These are phyloP conservation scores for Vulpes lagopus DNA, from an alignment of 2,113 vertebrate genomes.

Conservation along the genomic window DNA sequence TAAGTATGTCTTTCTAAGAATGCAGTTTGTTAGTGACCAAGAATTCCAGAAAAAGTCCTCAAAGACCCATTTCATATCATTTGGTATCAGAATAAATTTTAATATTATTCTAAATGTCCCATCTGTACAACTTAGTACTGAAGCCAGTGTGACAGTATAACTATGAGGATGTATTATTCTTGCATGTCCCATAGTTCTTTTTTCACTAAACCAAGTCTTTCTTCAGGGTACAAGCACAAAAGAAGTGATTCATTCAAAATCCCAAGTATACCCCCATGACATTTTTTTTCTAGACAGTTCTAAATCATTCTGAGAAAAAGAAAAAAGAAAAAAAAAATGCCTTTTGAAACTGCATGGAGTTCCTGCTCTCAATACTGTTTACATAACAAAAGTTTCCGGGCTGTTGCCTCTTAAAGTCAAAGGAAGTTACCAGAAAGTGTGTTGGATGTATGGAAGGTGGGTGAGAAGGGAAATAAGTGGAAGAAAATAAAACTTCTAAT, in stretches of 20 bases:
- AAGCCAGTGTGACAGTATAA: neutral
- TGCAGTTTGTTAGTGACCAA: neutral
- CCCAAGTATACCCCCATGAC: neutral
- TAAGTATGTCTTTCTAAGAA: neutral
- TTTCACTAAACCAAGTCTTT: neutral
- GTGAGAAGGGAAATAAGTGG: no score
- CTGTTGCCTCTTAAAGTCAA: neutral
- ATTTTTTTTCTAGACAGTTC: neutral
- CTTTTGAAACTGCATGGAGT: neutral
- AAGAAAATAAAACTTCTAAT: neutral
- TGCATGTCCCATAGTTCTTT: neutral
- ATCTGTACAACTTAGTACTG: neutral
- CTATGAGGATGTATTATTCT: neutral
- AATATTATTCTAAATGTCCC: neutral
- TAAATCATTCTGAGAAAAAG: neutral
- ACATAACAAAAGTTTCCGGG: neutral
- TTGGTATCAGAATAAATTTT: neutral
- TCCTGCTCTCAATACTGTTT: neutral
- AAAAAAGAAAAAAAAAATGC: neutral
- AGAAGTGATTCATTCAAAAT: neutral
- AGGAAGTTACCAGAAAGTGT: neutral
- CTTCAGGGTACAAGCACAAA: neutral
- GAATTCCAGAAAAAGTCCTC: neutral
- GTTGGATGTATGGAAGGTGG: fast-evolving
- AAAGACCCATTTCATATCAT: neutral